A percentile compares a stretch with the other conserved stretches of the same genome.
phyloP scores from a whole-genome alignment of 2,797 vertebrate genomes.

The Dermochelys coriacea region DNA sequence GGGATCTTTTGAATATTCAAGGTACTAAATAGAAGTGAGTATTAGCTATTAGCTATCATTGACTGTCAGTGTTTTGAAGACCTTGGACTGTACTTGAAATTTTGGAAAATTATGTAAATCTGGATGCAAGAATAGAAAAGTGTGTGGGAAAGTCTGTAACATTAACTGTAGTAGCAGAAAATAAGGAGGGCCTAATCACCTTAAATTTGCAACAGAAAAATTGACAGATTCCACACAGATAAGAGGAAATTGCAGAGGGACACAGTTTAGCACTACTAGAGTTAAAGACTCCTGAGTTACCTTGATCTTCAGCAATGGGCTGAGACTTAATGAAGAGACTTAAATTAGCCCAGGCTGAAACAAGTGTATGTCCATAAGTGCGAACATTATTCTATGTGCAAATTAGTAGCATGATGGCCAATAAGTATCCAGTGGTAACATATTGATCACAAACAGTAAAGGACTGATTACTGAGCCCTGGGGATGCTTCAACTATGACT shows the following conservation, averaged over 20 bases:
- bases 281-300: slow-evolving; percentile 38
- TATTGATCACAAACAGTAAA: slow-evolving; percentile 47
- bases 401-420: slow-evolving; percentile 56
- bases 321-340: slow-evolving; percentile 66
- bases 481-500: slow-evolving; percentile 29
- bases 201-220: slow-evolving; percentile 27
- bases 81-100: neutral
- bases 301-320: slow-evolving; percentile 51
- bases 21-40: neutral
- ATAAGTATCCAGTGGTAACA: slow-evolving; percentile 52
- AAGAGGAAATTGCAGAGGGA: neutral
- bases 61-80: neutral
- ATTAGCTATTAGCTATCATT: neutral
- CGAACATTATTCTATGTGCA: slow-evolving; percentile 41
- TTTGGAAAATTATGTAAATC: neutral
- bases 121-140: neutral
- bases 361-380: slow-evolving; percentile 45
- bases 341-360: slow-evolving; percentile 65
- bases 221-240: slow-evolving; percentile 1
- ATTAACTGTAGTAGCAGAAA: slow-evolving; percentile 23
- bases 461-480: slow-evolving; percentile 17
- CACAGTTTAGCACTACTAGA: neutral
- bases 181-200: neutral
- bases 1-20: neutral
- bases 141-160: slow-evolving; percentile 17